Evolutionary conservation across 2,888 invertebrate species (phyloP).

Genomic region (Hybos culiciformis): DNA sequence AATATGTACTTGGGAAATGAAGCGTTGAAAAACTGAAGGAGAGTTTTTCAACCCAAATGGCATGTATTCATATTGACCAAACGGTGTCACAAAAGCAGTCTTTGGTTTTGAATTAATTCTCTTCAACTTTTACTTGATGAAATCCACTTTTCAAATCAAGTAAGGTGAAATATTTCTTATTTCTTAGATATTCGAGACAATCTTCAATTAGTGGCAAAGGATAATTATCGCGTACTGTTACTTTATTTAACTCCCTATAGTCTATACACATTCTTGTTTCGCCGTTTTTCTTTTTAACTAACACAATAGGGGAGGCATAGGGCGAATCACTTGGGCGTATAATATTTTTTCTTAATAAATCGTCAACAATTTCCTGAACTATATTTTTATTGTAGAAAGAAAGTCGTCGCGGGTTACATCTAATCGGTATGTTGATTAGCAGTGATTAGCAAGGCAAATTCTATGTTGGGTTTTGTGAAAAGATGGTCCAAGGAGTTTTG

Average conservation of each 20-base stretch:
- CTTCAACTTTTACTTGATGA: constrained; percentile 10
- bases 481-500: no score
- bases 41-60: constrained; percentile 15
- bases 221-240: constrained; percentile 6
- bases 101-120: constrained; percentile 10
- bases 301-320: constrained; percentile 3
- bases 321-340: neutral
- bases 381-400: neutral
- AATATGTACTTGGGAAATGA: constrained; percentile 13
- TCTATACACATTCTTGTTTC: constrained; percentile 8
- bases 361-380: neutral
- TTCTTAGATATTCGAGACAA: constrained; percentile 4
- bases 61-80: constrained; percentile 15
- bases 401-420: neutral
- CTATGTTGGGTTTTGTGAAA: no score
- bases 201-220: constrained; percentile 10
- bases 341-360: neutral
- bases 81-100: constrained; percentile 15
- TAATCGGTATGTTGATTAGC: neutral
- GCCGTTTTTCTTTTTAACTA: constrained; percentile 6
- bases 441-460: no score
- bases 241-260: constrained; percentile 7
- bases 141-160: constrained; percentile 15
- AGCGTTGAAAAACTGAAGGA: constrained; percentile 15
- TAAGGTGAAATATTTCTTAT: constrained; percentile 12